phyloP scores from a whole-genome alignment of 2,113 vertebrate genomes.

The Tragelaphus scriptus region DNA sequence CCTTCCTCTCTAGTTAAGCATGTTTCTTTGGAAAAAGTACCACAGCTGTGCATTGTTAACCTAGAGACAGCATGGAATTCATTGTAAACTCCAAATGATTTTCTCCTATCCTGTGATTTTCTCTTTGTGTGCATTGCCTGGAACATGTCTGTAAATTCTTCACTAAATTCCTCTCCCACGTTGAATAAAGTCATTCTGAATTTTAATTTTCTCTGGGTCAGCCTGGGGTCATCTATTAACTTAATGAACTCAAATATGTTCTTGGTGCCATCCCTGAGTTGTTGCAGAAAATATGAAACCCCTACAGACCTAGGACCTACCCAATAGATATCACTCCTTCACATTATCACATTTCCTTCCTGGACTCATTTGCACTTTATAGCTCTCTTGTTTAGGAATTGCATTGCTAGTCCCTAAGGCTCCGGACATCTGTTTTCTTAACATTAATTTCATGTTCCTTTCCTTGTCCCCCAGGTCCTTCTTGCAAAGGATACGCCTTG shows the following conservation, averaged over 20 bases:
- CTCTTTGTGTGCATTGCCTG: background rate
- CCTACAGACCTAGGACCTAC: slow-evolving; percentile 31
- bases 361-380: slow-evolving; percentile 39
- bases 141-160: background rate
- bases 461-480: slow-evolving; percentile 27
- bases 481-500: slow-evolving; percentile 32
- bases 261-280: slow-evolving; percentile 48
- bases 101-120: background rate
- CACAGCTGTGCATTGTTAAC: background rate
- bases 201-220: slow-evolving; percentile 50
- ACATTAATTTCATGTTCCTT: slow-evolving; percentile 53
- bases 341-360: slow-evolving; percentile 45
- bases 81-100: background rate
- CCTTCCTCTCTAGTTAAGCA: background rate
- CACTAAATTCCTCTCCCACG: background rate
- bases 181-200: slow-evolving; percentile 27
- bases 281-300: slow-evolving; percentile 62
- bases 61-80: background rate
- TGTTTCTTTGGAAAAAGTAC: background rate
- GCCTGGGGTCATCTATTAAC: slow-evolving; percentile 35
- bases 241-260: slow-evolving; percentile 32
- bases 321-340: slow-evolving; percentile 34
- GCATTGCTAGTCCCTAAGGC: background rate
- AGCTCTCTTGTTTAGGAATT: slow-evolving; percentile 24
- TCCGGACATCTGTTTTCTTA: slow-evolving; percentile 64